These are phyloP conservation scores for Arion vulgaris DNA, from an alignment of 1,140 invertebrate species.

Conservation along the genomic window DNA sequence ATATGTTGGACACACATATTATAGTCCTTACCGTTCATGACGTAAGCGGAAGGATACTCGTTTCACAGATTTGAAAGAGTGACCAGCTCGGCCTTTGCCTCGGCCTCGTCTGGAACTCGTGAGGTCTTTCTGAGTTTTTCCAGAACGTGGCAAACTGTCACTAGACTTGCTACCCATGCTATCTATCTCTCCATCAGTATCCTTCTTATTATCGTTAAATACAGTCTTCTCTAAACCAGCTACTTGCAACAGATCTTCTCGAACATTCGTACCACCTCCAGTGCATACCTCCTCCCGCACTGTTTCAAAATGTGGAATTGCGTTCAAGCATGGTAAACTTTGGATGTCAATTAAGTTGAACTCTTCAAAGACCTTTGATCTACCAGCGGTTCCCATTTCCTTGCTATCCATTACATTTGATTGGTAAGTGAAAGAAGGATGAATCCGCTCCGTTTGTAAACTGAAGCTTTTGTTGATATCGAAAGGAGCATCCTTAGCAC, in stretches of 20 bases:
- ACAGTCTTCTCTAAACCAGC: too few species aligned
- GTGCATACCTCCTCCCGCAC: neutral
- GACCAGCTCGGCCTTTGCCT: neutral
- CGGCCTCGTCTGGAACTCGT: neutral
- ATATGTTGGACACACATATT: neutral
- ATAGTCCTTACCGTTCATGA: slow-evolving; percentile 18
- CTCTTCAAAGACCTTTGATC: neutral
- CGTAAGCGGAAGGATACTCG: slow-evolving; percentile 24
- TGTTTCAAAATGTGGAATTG: neutral
- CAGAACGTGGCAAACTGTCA: neutral
- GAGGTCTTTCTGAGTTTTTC: neutral
- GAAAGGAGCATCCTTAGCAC: neutral
- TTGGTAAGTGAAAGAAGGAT: neutral
- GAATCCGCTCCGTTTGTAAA: neutral
- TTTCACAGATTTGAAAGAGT: neutral
- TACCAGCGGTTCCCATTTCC: neutral
- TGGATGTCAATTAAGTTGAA: neutral
- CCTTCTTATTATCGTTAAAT: neutral
- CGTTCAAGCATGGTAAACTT: neutral
- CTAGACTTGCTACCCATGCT: neutral
- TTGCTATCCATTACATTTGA: neutral
- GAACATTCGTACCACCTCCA: neutral
- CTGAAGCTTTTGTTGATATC: neutral
- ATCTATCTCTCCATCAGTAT: slow-evolving; percentile 1
- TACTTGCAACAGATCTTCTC: too few species aligned